These are phyloP conservation scores for Sciurus carolinensis DNA, from an alignment of 2,797 vertebrate genomes.

Conservation along the genomic window DNA sequence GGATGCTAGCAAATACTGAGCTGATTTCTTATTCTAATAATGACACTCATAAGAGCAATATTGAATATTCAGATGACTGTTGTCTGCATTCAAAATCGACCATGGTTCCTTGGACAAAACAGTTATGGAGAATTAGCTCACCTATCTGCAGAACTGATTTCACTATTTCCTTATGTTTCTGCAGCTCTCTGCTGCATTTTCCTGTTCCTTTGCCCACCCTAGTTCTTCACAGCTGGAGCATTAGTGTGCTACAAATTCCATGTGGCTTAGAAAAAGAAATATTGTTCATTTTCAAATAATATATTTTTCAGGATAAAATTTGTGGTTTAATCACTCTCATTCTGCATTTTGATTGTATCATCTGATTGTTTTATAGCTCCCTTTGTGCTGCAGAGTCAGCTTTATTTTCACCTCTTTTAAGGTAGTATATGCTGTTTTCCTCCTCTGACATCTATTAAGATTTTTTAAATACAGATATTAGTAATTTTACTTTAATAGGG, in stretches of 20 bases:
- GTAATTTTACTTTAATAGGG: background rate
- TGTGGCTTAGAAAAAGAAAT: background rate
- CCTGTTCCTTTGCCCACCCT: background rate
- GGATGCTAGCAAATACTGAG: background rate
- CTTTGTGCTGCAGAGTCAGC: background rate
- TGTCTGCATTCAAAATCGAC: background rate
- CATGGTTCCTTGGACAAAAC: background rate
- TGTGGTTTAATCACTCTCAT: background rate
- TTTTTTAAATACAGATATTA: background rate
- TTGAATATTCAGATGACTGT: background rate
- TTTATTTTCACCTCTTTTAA: background rate
- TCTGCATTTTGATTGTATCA: background rate
- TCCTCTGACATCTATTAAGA: background rate
- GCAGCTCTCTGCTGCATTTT: background rate
- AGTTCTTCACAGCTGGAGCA: background rate
- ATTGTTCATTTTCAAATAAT: background rate
- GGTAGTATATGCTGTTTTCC: background rate
- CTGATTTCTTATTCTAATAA: background rate
- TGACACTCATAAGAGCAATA: background rate
- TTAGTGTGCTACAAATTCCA: background rate
- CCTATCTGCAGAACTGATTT: background rate
- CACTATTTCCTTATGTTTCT: background rate
- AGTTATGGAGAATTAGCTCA: background rate
- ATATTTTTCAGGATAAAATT: background rate
- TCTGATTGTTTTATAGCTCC: background rate